Percentiles rank a stretch among this genome's conserved stretches.
These are phyloP conservation scores for Trachelus iudaicus DNA, from an alignment of 2,888 invertebrate genomes.

Conservation along the genomic window DNA sequence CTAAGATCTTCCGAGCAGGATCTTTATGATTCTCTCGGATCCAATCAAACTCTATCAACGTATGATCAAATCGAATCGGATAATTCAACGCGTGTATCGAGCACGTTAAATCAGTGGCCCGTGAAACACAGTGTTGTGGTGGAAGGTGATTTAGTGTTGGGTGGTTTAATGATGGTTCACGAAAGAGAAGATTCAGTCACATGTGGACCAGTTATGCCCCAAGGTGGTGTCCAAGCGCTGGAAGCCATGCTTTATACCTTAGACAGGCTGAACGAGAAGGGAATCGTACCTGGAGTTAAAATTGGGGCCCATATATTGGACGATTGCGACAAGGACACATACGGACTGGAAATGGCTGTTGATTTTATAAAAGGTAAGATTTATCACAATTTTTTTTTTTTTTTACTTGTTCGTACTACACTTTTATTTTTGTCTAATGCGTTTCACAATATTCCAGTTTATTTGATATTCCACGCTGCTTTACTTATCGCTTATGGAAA, in stretches of 20 bases:
- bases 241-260: conserved; percentile 91
- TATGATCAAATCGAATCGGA: conserved; percentile 13
- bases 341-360: conserved; percentile 91
- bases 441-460: too few relatives aligned
- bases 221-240: conserved; percentile 85
- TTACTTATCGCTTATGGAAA: too few relatives aligned
- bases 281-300: conserved; percentile 76
- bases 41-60: too few relatives aligned
- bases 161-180: conserved; percentile 94
- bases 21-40: too few relatives aligned
- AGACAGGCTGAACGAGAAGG: conserved; percentile 75
- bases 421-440: too few relatives aligned
- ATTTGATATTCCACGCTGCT: too few relatives aligned
- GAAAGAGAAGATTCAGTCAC: conserved; percentile 82
- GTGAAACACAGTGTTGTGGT: conserved; percentile 83
- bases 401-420: too few relatives aligned
- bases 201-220: conserved; percentile 91
- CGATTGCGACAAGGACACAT: conserved; percentile 93
- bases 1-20: too few relatives aligned
- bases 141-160: conserved; percentile 85
- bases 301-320: conserved; percentile 89
- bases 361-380: conserved; percentile 90
- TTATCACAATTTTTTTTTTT: too few relatives aligned
- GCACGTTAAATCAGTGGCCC: conserved; percentile 71
- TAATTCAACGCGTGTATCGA: conserved; percentile 52